phyloP scores from a whole-genome alignment of 1,140 invertebrate genomes.

The Steinernema khuongi region DNA sequence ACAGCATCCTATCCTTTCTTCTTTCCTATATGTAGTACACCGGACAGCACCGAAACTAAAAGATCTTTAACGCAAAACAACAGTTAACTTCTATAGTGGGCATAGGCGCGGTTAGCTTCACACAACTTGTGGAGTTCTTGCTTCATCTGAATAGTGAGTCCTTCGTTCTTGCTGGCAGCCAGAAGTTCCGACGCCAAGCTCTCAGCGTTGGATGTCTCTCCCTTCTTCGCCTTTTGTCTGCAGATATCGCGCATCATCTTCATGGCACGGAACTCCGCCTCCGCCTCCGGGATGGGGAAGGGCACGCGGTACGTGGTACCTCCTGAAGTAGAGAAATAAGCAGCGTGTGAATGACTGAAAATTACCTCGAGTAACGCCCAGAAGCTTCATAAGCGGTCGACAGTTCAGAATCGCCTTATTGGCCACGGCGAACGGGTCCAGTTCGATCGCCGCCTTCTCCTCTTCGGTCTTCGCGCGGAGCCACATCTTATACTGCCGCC shows the following conservation, averaged over 20 bases:
- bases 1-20: no score
- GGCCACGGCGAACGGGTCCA: constrained; percentile 49
- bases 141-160: constrained; percentile 61
- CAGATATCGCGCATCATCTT: constrained; percentile 57
- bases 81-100: constrained; percentile 59
- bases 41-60: no score
- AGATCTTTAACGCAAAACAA: no score
- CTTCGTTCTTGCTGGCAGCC: constrained; percentile 56
- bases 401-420: constrained; percentile 49
- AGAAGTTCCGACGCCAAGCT: constrained; percentile 48
- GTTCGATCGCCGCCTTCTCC: constrained; percentile 43
- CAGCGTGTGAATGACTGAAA: constrained; percentile 16
- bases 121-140: constrained; percentile 62
- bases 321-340: constrained; percentile 40
- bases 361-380: constrained; percentile 44
- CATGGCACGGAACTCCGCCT: constrained; percentile 56
- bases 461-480: constrained; percentile 38
- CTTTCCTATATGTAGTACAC: no score
- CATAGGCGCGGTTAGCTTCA: constrained; percentile 62
- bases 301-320: constrained; percentile 53
- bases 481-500: constrained; percentile 51
- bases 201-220: constrained; percentile 37
- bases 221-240: constrained; percentile 36
- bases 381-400: constrained; percentile 55
- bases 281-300: constrained; percentile 46